These are phyloP conservation scores for Rotaria sp. DNA, from an alignment of 2,888 invertebrate genomes.

Conservation along the genomic window DNA sequence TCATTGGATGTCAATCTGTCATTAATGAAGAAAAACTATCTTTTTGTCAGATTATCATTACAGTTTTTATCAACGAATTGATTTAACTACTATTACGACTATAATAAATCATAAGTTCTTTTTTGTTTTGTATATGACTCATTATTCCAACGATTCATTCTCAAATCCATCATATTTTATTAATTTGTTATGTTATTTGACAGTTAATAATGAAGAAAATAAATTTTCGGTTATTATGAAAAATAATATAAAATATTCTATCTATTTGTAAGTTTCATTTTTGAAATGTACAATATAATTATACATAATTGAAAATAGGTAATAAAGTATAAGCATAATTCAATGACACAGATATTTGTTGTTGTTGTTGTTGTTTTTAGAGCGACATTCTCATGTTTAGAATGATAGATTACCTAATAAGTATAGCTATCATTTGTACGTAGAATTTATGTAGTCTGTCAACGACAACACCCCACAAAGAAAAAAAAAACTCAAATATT, in stretches of 20 bases:
- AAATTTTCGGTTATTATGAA: neutral
- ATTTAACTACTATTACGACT: neutral
- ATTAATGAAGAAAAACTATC: neutral
- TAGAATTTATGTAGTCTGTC: neutral
- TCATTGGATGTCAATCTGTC: conserved; percentile 1
- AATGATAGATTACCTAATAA: conserved; percentile 1
- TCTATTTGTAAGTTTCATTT: neutral
- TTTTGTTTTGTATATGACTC: too few species aligned
- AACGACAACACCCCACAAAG: neutral
- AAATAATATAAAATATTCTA: neutral
- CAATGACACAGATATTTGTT: neutral
- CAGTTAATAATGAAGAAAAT: too few species aligned
- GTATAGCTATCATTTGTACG: neutral
- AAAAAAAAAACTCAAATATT: neutral
- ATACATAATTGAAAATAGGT: neutral
- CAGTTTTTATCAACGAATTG: neutral
- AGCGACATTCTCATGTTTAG: neutral
- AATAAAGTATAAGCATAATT: neutral
- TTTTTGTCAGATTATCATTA: neutral
- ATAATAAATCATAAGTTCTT: neutral
- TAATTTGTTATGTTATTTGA: too few species aligned
- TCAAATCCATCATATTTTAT: too few species aligned
- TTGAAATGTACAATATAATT: neutral
- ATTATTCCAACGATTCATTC: too few species aligned
- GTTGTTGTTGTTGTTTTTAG: neutral